These are phyloP conservation scores for Eudasyphora cyanicolor DNA, from an alignment of 2,888 invertebrate species.

Conservation along the genomic window DNA sequence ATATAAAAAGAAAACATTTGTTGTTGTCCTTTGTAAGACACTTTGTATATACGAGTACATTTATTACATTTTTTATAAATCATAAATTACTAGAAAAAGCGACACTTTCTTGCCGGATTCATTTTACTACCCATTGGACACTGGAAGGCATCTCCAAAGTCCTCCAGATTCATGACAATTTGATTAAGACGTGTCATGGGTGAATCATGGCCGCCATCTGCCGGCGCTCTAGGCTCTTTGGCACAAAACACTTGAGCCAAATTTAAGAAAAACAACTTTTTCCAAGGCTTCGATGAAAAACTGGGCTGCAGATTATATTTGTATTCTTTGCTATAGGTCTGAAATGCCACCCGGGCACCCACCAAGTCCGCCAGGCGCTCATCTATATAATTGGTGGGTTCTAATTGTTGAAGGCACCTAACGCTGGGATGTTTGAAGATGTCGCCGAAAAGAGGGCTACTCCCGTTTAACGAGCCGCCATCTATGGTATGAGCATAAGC, in stretches of 20 bases:
- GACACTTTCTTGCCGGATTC: slow-evolving; percentile 71
- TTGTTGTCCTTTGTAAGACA: too few relatives aligned
- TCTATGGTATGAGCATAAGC: slow-evolving; percentile 75
- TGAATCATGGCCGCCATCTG: slow-evolving; percentile 55
- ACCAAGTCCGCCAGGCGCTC: slow-evolving; percentile 74
- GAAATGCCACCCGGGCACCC: slow-evolving; percentile 72
- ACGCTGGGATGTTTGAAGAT: neutral
- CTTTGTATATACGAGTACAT: too few relatives aligned
- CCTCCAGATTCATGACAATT: slow-evolving; percentile 69
- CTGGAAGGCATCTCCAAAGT: slow-evolving; percentile 69
- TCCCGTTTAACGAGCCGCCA: neutral
- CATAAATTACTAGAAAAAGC: slow-evolving; percentile 73
- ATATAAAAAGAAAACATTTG: too few relatives aligned
- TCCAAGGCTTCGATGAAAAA: slow-evolving; percentile 60
- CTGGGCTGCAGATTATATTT: slow-evolving; percentile 47
- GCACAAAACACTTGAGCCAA: slow-evolving; percentile 75
- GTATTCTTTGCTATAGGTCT: slow-evolving; percentile 64
- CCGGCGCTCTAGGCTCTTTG: neutral
- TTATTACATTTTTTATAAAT: too few relatives aligned
- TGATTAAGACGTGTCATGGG: slow-evolving; percentile 68
- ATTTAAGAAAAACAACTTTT: slow-evolving; percentile 72
- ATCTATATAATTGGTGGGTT: slow-evolving; percentile 61
- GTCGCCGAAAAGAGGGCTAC: neutral
- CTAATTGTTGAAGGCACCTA: slow-evolving; percentile 64
- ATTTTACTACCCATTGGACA: slow-evolving; percentile 69